Conservation (phyloP, 2,797 vertebrate species). For the Bryconaethiops microstoma region DNA sequence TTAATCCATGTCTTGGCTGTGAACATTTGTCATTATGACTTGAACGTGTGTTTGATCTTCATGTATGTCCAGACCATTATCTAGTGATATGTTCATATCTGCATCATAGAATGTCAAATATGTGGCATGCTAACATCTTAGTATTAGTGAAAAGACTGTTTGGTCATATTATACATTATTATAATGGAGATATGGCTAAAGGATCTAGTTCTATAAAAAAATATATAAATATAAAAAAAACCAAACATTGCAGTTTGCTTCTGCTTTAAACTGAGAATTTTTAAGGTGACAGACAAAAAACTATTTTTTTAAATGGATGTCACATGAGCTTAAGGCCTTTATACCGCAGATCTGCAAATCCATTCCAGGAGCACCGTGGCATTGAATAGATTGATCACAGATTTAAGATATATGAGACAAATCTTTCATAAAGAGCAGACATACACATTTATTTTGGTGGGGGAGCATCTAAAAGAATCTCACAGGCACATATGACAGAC, state of each 20-base stretch:
- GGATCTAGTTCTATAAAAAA: background rate
- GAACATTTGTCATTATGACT: slow-evolving; percentile 13
- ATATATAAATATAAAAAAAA: no score
- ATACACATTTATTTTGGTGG: background rate
- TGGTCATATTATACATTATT: background rate
- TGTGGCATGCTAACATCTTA: background rate
- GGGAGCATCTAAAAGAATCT: slow-evolving; percentile 1
- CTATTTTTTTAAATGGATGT: background rate
- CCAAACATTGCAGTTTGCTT: no score
- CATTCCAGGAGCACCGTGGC: background rate
- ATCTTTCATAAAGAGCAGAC: background rate
- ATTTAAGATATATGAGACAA: slow-evolving; percentile 7
- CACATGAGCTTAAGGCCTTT: background rate
- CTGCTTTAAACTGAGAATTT: no score
- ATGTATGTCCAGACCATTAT: background rate
- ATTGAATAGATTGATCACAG: background rate
- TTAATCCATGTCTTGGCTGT: slow-evolving; percentile 5
- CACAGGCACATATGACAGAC: slow-evolving; percentile 14
- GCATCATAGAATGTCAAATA: background rate
- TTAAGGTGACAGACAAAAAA: no score
- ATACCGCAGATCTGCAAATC: background rate
- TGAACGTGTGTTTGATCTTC: background rate
- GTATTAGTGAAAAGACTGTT: background rate
- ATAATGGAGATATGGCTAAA: background rate
- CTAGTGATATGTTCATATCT: background rate